Conservation (phyloP, 1,140 invertebrate species). For the Bilobella aurantiaca region DNA sequence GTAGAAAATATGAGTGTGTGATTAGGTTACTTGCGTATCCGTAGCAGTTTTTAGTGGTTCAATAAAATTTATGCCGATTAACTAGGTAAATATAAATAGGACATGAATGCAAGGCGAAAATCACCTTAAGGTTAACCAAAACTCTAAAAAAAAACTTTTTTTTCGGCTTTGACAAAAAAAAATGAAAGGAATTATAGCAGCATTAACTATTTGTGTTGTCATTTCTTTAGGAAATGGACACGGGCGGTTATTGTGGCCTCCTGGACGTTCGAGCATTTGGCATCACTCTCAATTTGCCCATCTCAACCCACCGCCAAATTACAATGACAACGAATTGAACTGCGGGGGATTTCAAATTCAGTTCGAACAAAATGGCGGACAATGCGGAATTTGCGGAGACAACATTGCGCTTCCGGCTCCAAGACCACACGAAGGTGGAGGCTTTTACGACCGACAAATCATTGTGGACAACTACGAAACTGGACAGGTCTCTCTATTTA, state of each 20-base stretch:
- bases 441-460: conserved; percentile 39
- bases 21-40: too few relatives aligned
- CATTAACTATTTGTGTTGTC: background rate
- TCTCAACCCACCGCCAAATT: conserved; percentile 42
- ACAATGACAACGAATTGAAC: conserved; percentile 47
- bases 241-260: conserved; percentile 23
- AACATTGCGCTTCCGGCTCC: conserved; percentile 35
- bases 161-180: too few relatives aligned
- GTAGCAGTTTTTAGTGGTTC: too few relatives aligned
- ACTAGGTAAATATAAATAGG: too few relatives aligned
- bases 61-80: too few relatives aligned
- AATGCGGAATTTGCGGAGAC: conserved; percentile 43
- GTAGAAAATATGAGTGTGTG: too few relatives aligned
- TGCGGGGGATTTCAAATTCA: conserved; percentile 43
- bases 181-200: too few relatives aligned
- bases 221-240: conserved; percentile 14
- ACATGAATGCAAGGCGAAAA: too few relatives aligned
- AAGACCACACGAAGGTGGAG: conserved; percentile 39
- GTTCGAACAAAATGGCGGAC: conserved; percentile 38
- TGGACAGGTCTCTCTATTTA: conserved; percentile 23
- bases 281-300: conserved; percentile 28
- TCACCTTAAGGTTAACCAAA: too few relatives aligned
- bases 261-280: conserved; percentile 44
- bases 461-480: conserved; percentile 37
- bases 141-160: too few relatives aligned